A percentile compares a stretch with the other conserved stretches of the same genome.
Evolutionary conservation across 1,140 invertebrate genomes (phyloP).

Genomic region (Mizuhopecten yessoensis): DNA sequence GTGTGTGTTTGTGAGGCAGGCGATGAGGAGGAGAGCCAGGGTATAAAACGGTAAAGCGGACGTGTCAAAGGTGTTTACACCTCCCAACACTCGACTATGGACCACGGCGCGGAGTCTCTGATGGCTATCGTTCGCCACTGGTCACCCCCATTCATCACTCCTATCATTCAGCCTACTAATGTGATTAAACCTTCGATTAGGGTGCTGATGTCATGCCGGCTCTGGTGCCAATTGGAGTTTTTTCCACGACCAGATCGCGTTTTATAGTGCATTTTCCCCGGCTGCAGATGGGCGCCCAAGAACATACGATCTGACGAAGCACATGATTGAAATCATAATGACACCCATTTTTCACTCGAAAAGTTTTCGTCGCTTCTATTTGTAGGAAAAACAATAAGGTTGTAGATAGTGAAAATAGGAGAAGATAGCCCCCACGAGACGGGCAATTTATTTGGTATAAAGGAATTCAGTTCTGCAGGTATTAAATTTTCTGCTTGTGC

Average conservation of each 20-base stretch:
- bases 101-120: constrained; percentile 28
- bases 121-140: constrained; percentile 54
- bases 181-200: constrained; percentile 61
- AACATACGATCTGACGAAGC: constrained; percentile 53
- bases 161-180: constrained; percentile 62
- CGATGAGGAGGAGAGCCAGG: not conserved
- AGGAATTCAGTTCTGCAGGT: constrained; percentile 32
- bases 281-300: constrained; percentile 58
- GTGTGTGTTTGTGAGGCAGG: not conserved
- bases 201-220: constrained; percentile 55
- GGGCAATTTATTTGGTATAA: constrained; percentile 27
- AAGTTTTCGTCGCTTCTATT: constrained; percentile 50
- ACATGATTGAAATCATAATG: constrained; percentile 56
- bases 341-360: constrained; percentile 59
- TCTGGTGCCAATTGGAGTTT: constrained; percentile 57
- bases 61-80: constrained; percentile 25
- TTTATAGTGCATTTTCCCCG: constrained; percentile 53
- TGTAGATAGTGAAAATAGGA: constrained; percentile 29
- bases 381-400: not conserved
- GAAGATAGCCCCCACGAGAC: constrained; percentile 41
- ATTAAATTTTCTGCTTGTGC: constrained; percentile 14
- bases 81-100: not conserved
- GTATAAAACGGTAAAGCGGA: not conserved
- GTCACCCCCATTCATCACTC: constrained; percentile 61
- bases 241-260: constrained; percentile 50